Evolutionary conservation across 1,140 invertebrate species (phyloP).

Genomic region (Cecropterus lyciades): DNA sequence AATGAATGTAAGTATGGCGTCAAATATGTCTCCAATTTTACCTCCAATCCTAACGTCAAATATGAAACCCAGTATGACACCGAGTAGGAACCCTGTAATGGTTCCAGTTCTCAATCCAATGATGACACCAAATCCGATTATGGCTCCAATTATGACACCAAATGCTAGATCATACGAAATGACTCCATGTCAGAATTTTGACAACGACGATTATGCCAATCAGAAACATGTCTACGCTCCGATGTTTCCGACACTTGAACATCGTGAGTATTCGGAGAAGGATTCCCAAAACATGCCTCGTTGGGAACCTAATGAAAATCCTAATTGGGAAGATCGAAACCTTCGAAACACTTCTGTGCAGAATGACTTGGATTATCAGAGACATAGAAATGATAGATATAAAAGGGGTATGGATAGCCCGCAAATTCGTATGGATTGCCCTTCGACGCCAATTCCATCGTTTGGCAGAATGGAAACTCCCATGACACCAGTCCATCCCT

Average conservation of each 20-base stretch:
- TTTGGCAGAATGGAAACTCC: constrained; percentile 56
- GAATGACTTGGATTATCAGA: constrained; percentile 39
- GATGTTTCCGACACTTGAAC: constrained; percentile 48
- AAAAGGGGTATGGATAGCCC: constrained; percentile 43
- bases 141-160: constrained; percentile 36
- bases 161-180: constrained; percentile 55
- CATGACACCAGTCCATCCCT: constrained; percentile 52
- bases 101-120: constrained; percentile 36
- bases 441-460: constrained; percentile 54
- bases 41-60: constrained; percentile 42
- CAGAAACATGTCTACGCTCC: constrained; percentile 67
- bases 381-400: constrained; percentile 46
- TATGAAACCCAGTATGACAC: constrained; percentile 35
- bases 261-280: constrained; percentile 45
- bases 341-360: constrained; percentile 23
- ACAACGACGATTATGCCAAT: constrained; percentile 50
- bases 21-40: constrained; percentile 18
- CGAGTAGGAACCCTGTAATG: constrained; percentile 42
- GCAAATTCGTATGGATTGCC: constrained; percentile 50
- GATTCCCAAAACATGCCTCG: constrained; percentile 26
- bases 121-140: constrained; percentile 35
- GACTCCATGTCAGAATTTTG: constrained; percentile 57
- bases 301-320: constrained; percentile 37
- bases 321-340: constrained; percentile 43
- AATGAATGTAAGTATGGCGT: constrained; percentile 5